Base-by-base conservation (phyloP, 92 coral and sea anemone genomes). In the Meandrina meandrites region DNA sequence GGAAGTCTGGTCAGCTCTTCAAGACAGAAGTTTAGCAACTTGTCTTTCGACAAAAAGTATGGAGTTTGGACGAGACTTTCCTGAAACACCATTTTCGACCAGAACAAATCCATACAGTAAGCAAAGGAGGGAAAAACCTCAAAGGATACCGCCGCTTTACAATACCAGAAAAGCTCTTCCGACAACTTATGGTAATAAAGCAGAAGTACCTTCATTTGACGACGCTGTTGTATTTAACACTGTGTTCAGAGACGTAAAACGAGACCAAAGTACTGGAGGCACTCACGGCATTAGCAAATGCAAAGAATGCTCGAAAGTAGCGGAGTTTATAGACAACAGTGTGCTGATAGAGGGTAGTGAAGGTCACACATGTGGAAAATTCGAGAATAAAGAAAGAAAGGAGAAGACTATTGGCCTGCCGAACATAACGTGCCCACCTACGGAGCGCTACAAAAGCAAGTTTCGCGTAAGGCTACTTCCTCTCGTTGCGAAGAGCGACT, bases 381-480 rank as follows among this genome's bases (percentile, higher is more conserved):
- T 40, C 40, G 76, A 62, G 6, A 70, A 22, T 72, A 71, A 83
- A 47, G 66, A 32, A 4, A 72, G 31, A 22, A 71, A 31, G 50
- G 67, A 32, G 3, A 24, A 32, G 67, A 32, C 67, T 42, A 4
- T 12, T 48, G 50, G 67, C 27, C 81, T 85, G 18, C 88, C 81
- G 21, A 27, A 45, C 28, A 75, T 36, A 19, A 22, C 80, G 16
- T 70, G 17, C 31, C 75, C 81, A 14, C 75, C 51, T 37, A 21
- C 57, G 8, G 75, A 81, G 45, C 91, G 91, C 71, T 90, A 87
- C 50, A 90, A 77, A 68, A 90, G 93, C 84, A 89, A 88, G 84
- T 90, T 90, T 68, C 81, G 93, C 34, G 93, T 90, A 13, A 76
- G 72, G 57, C 91, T 90, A 22, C 81, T 90, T 31, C 93, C 93